Base-by-base conservation (phyloP, 2,797 vertebrate genomes). In the Psittacula echo region DNA sequence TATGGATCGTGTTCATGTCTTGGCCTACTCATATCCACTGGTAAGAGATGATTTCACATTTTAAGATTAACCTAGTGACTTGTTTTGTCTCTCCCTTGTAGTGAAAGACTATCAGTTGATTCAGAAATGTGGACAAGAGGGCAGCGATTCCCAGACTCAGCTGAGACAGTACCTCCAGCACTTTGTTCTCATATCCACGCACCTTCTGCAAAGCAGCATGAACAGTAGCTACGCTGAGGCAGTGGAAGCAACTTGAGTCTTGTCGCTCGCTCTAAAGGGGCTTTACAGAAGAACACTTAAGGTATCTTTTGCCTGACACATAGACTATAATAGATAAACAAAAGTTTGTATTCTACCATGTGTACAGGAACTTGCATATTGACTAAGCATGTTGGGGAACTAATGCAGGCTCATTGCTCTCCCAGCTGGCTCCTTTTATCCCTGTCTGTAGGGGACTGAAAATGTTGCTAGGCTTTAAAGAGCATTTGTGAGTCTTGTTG, bases 71-170 rank as follows among this genome's bases (percentile, higher is more conserved):
- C 19, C 2, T 30, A 61, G 27, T 45, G 23, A 80, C 26, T 4
- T 32, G 13, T 64, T 9, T 0, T 22, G 68, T 87, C 64, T 58
- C 85, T 83, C 27, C 77, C 61, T 90, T 71, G 64, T 48, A 99
- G 99, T 99, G 93, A 99, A 99, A 93, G 99, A 99, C 96, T 99
- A 99, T 96, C 99, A 99, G 78, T 96, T 99, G 95, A 98, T 99
- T 87, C 98, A 99, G 95, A 98, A 98, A 45, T 98, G 98, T 67
- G 98, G 97, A 45, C 97, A 98, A 29, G 92, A 97, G 21, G 95
- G 85, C 74, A 90, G 42, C 2, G 97, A 72, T 56, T 90, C 77
- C 71, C 97, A 97, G 48, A 90, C 97, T 29, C 98, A 98, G 91
- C 98, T 99, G 50, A 98, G 97, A 61, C 98, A 98, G 67, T 99